A percentile compares a stretch with the other conserved stretches of the same genome.
Evolutionary conservation across 2,888 invertebrate genomes (phyloP).

Genomic region (Thereva unica): DNA sequence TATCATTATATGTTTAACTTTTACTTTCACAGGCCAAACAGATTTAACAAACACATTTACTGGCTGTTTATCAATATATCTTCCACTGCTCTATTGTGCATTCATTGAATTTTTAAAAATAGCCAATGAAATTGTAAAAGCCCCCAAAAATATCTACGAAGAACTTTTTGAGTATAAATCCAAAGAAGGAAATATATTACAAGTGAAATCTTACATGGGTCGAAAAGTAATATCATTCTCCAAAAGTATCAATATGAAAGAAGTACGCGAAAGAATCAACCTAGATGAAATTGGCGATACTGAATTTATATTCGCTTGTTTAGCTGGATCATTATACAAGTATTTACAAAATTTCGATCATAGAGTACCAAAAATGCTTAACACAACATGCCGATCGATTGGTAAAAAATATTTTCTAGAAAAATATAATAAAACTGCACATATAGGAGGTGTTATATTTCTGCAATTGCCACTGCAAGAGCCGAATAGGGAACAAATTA

Average conservation of each 20-base stretch:
- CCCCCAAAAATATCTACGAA: constrained; percentile 55
- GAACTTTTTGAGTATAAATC: constrained; percentile 52
- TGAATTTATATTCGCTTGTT: constrained; percentile 52
- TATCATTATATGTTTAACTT: background rate
- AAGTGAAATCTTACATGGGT: constrained; percentile 55
- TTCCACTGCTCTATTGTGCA: constrained; percentile 53
- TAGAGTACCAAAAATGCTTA: constrained; percentile 49
- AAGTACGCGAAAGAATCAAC: constrained; percentile 48
- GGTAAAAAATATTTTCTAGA: constrained; percentile 55
- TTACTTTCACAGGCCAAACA: constrained; percentile 47
- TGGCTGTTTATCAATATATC: constrained; percentile 50
- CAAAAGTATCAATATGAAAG: constrained; percentile 53
- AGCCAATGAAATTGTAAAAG: constrained; percentile 52
- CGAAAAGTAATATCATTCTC: constrained; percentile 56
- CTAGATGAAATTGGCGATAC: constrained; percentile 50
- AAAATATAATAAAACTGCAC: constrained; percentile 49
- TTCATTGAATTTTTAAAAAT: constrained; percentile 52
- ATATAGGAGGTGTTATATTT: constrained; percentile 55
- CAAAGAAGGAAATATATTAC: constrained; percentile 53
- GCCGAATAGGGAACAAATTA: constrained; percentile 45
- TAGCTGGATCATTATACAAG: constrained; percentile 53
- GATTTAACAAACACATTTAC: constrained; percentile 48
- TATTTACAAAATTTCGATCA: constrained; percentile 48
- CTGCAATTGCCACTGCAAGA: constrained; percentile 49
- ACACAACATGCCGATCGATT: constrained; percentile 54